These are phyloP conservation scores for pig (Sus scrofa) DNA, from an alignment of 2,113 vertebrate species.

Conservation along the genomic window DNA sequence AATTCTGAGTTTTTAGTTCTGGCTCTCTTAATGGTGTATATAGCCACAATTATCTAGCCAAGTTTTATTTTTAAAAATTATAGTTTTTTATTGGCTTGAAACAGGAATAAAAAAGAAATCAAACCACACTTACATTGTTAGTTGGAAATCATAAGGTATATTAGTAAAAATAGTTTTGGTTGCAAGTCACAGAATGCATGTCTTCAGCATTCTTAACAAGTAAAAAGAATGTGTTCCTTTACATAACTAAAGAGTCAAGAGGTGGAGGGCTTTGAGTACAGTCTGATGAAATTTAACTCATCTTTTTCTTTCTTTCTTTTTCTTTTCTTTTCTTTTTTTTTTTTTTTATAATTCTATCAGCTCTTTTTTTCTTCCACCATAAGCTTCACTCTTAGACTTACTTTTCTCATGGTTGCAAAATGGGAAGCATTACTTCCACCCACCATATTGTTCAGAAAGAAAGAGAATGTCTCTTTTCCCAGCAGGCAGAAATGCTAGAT, in stretches of 20 bases:
- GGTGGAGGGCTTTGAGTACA: not conserved
- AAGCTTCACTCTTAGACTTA: conserved; percentile 4
- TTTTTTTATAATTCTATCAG: not conserved
- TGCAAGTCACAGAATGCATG: not conserved
- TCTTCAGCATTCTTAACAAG: not conserved
- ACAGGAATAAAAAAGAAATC: not conserved
- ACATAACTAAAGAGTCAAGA: not conserved
- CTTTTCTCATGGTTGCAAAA: not conserved
- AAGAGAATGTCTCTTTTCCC: not conserved
- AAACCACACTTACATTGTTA: not conserved
- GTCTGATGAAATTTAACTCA: not conserved
- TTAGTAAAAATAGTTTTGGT: not conserved
- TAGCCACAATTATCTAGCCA: not conserved
- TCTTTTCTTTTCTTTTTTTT: not conserved
- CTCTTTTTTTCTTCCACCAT: not conserved
- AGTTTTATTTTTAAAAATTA: not conserved
- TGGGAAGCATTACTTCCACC: not conserved
- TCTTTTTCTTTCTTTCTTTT: conserved; percentile 19
- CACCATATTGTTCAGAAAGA: not conserved
- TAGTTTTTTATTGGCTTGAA: not conserved
- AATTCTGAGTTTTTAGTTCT: not conserved
- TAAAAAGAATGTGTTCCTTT: not conserved
- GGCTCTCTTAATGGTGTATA: not conserved
- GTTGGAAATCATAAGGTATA: not conserved
- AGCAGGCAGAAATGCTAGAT: not conserved